Evolutionary conservation across 2,888 invertebrate species (phyloP), one percentile per base, ranked within the genome.

Genomic region (Xestia sexstrigata): DNA sequence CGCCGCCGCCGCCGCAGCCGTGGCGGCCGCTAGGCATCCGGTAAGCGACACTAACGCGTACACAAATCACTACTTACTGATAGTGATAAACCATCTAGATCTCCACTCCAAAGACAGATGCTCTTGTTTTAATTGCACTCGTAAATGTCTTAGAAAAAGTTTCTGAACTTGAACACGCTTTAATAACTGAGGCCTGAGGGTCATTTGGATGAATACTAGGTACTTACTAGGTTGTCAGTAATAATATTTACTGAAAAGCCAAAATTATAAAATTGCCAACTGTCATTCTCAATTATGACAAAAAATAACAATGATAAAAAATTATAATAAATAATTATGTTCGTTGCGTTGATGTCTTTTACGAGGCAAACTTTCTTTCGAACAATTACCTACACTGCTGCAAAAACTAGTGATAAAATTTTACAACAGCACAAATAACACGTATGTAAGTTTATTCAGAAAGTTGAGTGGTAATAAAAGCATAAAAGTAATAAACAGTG

Each of bases 1-100:
- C 95, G 98, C 98, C 96, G 98, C 98, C 94, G 98, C 98, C 94
- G 98, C 98, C 93, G 98, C 98, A 94, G 98, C 98, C 93, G 98
- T 98, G 94, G 98, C 98, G 96, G 98, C 98, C 96, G 98, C 98
- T 87, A 97, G 98, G 97, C 98, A 98, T 97, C 98, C 98, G 98
- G 98, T 98, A 97, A 98, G 98, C 84, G 85, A 89, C 88, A 89
- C 84, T 42, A 63, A 88, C 87, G 86, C 83, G 30, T 35, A 69
- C 78, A 79, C 76, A 80, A 72, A 74, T 79, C 71, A 84, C 62
- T 83, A 66, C 71, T 60, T 52, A 76, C 62, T 69, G 79, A 60
- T 55, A 49, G n/a, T n/a, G 55, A 69, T 73, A 74, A 72, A 72
- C 67, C 68, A 69, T 74, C 63, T 74, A 76, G 23, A 66, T 65